phyloP scores from a whole-genome alignment of 2,797 vertebrate species.

The Tragopan temminckii region DNA sequence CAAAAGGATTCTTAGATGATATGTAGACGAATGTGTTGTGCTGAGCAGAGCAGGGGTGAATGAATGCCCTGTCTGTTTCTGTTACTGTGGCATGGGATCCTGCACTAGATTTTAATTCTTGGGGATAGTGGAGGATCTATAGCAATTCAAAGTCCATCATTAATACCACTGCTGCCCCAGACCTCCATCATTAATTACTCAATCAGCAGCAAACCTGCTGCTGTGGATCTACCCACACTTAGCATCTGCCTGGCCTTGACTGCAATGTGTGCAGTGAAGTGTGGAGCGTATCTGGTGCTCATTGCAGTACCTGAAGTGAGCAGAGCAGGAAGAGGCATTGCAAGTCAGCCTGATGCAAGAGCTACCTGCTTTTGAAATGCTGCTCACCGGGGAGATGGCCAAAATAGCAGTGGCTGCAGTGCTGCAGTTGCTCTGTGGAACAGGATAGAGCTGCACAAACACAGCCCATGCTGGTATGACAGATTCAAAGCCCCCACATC shows the following conservation, averaged over 20 bases:
- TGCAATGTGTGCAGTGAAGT: accelerated
- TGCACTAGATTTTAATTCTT: not conserved
- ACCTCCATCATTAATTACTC: not conserved
- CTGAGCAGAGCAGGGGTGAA: not conserved
- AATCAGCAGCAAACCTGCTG: accelerated
- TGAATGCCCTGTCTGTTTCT: not conserved
- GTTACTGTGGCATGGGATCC: not conserved
- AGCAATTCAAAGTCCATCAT: accelerated
- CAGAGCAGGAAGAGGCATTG: not conserved
- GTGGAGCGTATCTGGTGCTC: accelerated
- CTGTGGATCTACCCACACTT: too few relatives aligned
- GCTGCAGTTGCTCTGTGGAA: not conserved
- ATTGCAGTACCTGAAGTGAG: not conserved
- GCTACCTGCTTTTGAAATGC: not conserved
- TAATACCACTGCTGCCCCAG: not conserved
- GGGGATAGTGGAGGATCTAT: not conserved
- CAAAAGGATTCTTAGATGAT: not conserved
- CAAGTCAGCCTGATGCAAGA: not conserved
- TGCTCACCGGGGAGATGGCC: not conserved
- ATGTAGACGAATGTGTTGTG: not conserved
- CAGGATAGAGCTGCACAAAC: not conserved
- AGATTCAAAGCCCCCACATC: not conserved
- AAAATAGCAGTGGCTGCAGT: not conserved
- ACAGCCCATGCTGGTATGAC: too few relatives aligned
- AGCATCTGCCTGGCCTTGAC: not conserved